These are phyloP conservation scores for Ambastaia sidthimunki DNA, from an alignment of 2,797 vertebrate genomes.

Conservation along the genomic window DNA sequence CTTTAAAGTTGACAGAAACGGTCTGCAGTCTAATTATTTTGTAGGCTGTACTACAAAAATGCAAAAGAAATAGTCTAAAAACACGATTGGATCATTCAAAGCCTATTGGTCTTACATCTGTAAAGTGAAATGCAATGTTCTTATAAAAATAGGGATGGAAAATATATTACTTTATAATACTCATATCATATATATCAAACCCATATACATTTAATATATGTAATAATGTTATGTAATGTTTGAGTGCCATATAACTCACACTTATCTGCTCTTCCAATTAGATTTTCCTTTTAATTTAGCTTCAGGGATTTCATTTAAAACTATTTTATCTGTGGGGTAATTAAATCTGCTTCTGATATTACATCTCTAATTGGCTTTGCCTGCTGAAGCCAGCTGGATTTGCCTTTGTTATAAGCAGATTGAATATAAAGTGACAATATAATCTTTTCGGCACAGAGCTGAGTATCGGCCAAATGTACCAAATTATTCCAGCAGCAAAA, in stretches of 20 bases:
- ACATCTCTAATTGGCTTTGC: neutral
- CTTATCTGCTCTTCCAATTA: neutral
- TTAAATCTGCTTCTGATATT: neutral
- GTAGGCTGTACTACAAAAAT: no score
- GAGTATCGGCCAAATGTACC: neutral
- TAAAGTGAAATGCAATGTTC: neutral
- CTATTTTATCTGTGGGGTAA: neutral
- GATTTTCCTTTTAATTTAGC: constrained; percentile 3
- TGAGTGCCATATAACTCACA: neutral
- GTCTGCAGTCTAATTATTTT: constrained; percentile 7
- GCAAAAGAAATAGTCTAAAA: neutral
- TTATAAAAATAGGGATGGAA: neutral
- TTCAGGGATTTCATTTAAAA: constrained; percentile 1
- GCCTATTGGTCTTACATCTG: neutral
- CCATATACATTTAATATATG: no score
- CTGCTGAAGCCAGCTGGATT: constrained; percentile 17
- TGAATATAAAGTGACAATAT: constrained; percentile 5
- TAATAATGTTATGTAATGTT: neutral
- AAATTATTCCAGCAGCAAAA: neutral
- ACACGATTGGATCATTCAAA: neutral
- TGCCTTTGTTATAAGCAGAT: neutral
- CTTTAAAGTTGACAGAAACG: constrained; percentile 6
- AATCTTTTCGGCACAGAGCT: neutral
- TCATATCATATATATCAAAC: no score
- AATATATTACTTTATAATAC: neutral